Conservation (phyloP, 2,113 vertebrate genomes). For the Hirundichthys speculiger region DNA sequence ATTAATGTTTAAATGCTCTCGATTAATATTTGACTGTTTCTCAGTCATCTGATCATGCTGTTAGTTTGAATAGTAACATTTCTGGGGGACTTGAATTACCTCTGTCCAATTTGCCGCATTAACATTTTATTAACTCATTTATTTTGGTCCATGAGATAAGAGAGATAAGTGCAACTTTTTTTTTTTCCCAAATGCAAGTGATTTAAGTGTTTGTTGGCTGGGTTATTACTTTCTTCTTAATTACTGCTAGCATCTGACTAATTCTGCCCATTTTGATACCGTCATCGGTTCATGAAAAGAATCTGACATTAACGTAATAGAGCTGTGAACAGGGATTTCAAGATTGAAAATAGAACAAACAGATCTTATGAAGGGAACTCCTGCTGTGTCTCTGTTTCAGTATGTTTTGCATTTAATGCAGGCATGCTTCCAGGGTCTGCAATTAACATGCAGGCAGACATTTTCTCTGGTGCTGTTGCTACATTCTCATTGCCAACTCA, state of each 20-base stretch:
- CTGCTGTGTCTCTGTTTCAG: neutral
- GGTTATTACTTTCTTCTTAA: conserved; percentile 38
- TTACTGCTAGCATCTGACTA: conserved; percentile 33
- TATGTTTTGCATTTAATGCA: neutral
- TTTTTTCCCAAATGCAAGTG: conserved; percentile 35
- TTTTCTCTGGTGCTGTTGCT: neutral
- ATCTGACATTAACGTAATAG: conserved; percentile 18
- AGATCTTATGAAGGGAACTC: conserved; percentile 12
- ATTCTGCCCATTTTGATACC: conserved; percentile 33
- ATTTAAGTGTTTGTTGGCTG: conserved; percentile 40
- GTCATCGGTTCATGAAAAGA: conserved; percentile 30
- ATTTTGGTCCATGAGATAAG: conserved; percentile 25
- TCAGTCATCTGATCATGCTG: conserved; percentile 24
- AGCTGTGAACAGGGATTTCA: no score
- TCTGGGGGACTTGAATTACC: conserved; percentile 34
- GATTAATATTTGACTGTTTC: conserved; percentile 29
- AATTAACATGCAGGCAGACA: conserved; percentile 20
- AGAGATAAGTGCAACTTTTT: conserved; percentile 4
- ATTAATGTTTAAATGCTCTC: conserved; percentile 26
- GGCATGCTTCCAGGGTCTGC: neutral
- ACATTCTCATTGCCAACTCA: no score
- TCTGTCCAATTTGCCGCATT: conserved; percentile 22
- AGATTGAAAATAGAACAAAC: conserved; percentile 1
- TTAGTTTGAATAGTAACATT: conserved; percentile 18
- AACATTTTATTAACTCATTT: conserved; percentile 22